Conservation (phyloP, 2,888 invertebrate species). For the Sepiola atlantica region DNA sequence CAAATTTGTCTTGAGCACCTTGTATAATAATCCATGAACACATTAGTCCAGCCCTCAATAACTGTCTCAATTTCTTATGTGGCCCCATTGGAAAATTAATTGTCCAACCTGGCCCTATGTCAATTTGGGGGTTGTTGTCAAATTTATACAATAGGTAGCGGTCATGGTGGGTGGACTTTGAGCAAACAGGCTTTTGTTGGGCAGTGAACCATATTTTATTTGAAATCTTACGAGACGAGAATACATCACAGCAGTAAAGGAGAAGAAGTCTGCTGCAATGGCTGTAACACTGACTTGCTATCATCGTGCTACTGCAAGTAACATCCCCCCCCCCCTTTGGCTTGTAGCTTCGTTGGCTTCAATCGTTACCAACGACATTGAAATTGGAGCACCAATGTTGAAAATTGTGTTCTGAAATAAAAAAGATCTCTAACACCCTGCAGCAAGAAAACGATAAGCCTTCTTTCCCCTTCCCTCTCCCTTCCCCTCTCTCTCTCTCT, state of each 20-base stretch:
- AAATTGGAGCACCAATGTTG: constrained; percentile 9
- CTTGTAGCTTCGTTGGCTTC: neutral
- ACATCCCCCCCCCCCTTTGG: neutral
- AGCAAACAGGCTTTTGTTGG: neutral
- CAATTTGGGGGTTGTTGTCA: neutral
- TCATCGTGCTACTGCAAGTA: neutral
- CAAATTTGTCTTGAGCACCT: too few relatives aligned
- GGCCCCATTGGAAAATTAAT: too few relatives aligned
- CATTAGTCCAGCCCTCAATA: too few relatives aligned
- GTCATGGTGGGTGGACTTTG: neutral
- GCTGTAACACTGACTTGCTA: neutral
- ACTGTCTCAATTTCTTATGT: too few relatives aligned
- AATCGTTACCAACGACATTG: neutral
- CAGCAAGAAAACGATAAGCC: neutral
- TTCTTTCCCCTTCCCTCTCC: neutral
- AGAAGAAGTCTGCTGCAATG: constrained; percentile 8
- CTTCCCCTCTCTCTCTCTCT: too few relatives aligned
- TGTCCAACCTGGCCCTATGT: too few relatives aligned
- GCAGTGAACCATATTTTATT: constrained; percentile 18
- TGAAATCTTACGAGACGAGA: constrained; percentile 7
- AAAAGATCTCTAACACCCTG: too few relatives aligned
- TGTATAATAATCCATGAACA: too few relatives aligned
- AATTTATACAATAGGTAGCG: neutral
- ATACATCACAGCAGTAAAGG: neutral
- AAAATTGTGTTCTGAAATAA: neutral